Evolutionary conservation across 2,888 invertebrate genomes (phyloP).

Genomic region (Encarsia formosa): DNA sequence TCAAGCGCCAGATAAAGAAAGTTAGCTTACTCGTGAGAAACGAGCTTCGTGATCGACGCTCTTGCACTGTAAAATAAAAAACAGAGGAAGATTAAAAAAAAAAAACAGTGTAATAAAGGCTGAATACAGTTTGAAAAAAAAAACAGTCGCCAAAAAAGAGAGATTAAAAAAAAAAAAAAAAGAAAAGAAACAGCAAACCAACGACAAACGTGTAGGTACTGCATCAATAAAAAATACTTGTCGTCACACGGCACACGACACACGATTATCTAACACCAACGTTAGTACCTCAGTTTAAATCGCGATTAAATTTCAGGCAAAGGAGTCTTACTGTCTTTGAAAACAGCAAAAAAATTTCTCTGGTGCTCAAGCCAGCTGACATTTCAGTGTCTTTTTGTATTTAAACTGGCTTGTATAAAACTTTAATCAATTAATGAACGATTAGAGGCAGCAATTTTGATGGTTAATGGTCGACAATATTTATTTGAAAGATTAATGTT

Average conservation of each 20-base stretch:
- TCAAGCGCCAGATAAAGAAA: conserved; percentile 11
- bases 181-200: conserved; percentile 49
- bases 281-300: conserved; percentile 50
- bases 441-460: no score
- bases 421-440: no score
- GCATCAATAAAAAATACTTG: conserved; percentile 42
- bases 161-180: conserved; percentile 32
- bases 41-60: conserved; percentile 23
- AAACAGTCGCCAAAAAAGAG: conserved; percentile 35
- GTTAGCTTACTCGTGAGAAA: conserved; percentile 10
- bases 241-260: conserved; percentile 51
- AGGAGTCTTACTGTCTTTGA: no score
- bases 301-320: conserved; percentile 31
- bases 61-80: conserved; percentile 22
- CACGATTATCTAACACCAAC: conserved; percentile 52
- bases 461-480: no score
- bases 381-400: no score
- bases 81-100: conserved; percentile 10
- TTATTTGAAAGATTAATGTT: no score
- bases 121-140: conserved; percentile 35
- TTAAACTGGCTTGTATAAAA: no score
- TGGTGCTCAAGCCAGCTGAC: no score
- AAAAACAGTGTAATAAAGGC: conserved; percentile 35
- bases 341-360: no score
- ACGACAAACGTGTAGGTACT: conserved; percentile 48